Evolutionary conservation across 2,888 invertebrate genomes (phyloP).

Genomic region (Glyphotaelius pellucidus): DNA sequence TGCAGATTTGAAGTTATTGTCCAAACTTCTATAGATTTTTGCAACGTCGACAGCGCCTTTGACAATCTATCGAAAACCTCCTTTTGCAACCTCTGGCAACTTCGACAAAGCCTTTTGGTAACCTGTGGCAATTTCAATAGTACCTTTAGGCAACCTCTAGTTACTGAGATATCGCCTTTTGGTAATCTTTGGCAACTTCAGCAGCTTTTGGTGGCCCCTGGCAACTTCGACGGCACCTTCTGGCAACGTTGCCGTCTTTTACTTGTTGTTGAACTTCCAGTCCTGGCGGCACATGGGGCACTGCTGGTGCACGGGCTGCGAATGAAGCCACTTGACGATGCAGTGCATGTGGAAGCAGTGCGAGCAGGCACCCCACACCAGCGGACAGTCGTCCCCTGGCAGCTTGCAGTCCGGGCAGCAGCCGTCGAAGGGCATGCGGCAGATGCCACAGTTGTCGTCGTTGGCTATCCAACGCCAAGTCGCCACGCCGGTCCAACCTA

Average conservation of each 20-base stretch:
- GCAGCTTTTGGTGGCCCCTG: too few relatives aligned
- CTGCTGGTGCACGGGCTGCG: constrained; percentile 91
- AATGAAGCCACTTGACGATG: constrained; percentile 99
- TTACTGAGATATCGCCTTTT: too few relatives aligned
- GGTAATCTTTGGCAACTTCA: too few relatives aligned
- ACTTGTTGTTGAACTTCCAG: constrained; percentile 97
- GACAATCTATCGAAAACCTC: neutral
- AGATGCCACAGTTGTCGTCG: constrained; percentile 99
- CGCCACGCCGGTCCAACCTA: constrained; percentile 95
- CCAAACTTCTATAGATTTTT: neutral
- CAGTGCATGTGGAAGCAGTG: constrained; percentile 99
- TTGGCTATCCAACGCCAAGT: constrained; percentile 99
- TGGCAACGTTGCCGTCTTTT: constrained; percentile 66
- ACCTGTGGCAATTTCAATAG: too few relatives aligned
- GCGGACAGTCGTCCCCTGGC: constrained; percentile 98
- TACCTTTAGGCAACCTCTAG: too few relatives aligned
- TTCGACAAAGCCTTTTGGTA: too few relatives aligned
- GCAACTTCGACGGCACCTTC: too few relatives aligned
- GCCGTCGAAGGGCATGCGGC: constrained; percentile 99
- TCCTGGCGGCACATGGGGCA: constrained; percentile 99
- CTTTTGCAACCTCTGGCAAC: too few relatives aligned
- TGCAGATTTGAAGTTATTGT: neutral
- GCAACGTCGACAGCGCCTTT: neutral
- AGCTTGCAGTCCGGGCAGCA: constrained; percentile 98
- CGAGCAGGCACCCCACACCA: constrained; percentile 99